These are phyloP conservation scores for Eolophus roseicapilla DNA, from an alignment of 2,113 vertebrate genomes.

Conservation along the genomic window DNA sequence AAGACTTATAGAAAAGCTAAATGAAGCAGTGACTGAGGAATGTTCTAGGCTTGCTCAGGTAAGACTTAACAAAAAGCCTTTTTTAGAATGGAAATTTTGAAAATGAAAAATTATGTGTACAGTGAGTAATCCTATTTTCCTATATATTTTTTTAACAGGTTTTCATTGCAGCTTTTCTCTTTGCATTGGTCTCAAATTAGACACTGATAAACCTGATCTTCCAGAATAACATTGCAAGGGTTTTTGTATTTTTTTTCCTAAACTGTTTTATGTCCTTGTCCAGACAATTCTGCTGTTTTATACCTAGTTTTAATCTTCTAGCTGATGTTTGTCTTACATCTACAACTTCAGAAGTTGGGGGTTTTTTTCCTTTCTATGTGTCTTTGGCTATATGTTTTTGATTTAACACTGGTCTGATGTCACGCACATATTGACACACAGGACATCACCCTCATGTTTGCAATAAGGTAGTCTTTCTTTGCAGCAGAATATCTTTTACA, in stretches of 20 bases:
- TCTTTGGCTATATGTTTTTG: neutral
- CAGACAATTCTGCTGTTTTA: neutral
- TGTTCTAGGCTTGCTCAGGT: slow-evolving; percentile 78
- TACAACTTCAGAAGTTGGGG: neutral
- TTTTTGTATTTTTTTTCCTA: neutral
- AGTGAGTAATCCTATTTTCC: neutral
- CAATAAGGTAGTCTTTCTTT: neutral
- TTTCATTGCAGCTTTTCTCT: neutral
- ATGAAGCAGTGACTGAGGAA: slow-evolving; percentile 80
- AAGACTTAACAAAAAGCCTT: neutral
- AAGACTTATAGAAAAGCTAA: slow-evolving; percentile 74
- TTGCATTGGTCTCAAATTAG: neutral
- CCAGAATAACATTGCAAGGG: neutral
- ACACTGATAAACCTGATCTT: neutral
- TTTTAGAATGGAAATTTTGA: neutral
- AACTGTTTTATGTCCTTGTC: neutral
- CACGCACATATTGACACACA: neutral
- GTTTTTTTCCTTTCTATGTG: neutral
- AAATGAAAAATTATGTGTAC: neutral
- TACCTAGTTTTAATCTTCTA: neutral
- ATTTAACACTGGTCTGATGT: neutral
- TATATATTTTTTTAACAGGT: neutral
- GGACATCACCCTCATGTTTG: neutral
- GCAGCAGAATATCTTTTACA: neutral
- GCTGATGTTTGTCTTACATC: neutral